Evolutionary conservation across 2,113 vertebrate genomes (phyloP).

Genomic region (Chelonoidis abingdonii): DNA sequence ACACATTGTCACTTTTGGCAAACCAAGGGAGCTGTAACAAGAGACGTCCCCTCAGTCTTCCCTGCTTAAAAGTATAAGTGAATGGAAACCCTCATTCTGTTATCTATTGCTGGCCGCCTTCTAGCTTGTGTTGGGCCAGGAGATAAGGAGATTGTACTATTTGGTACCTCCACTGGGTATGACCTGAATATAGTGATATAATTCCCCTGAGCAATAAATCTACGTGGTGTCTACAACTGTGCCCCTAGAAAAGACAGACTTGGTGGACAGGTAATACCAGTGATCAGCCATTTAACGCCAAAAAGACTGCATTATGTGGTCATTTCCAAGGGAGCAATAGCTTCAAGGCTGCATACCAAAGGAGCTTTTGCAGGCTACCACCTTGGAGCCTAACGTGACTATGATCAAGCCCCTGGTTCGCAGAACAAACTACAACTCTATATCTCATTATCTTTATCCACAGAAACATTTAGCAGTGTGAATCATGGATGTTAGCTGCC

Average conservation of each 20-base stretch:
- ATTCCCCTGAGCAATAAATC: slow-evolving; percentile 1
- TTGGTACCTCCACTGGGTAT: background rate
- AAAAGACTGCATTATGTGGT: background rate
- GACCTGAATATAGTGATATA: background rate
- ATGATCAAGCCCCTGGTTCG: background rate
- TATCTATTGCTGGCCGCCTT: background rate
- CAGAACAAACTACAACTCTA: background rate
- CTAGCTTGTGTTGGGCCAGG: rapidly evolving
- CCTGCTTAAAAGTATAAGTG: background rate
- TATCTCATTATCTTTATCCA: background rate
- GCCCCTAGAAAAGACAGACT: background rate
- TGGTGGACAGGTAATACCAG: background rate
- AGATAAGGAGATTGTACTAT: background rate
- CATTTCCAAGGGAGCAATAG: background rate
- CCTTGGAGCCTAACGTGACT: background rate
- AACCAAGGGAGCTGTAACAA: background rate
- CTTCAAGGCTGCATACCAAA: background rate
- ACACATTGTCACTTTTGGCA: background rate
- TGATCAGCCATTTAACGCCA: background rate
- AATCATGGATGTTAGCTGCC: slow-evolving; percentile 8
- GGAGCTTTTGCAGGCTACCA: background rate
- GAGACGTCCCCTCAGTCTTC: background rate
- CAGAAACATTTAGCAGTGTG: background rate
- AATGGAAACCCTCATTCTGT: background rate
- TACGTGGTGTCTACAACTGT: background rate